These are phyloP conservation scores for Leuctra nigra DNA, from an alignment of 2,888 invertebrate species.

Conservation along the genomic window DNA sequence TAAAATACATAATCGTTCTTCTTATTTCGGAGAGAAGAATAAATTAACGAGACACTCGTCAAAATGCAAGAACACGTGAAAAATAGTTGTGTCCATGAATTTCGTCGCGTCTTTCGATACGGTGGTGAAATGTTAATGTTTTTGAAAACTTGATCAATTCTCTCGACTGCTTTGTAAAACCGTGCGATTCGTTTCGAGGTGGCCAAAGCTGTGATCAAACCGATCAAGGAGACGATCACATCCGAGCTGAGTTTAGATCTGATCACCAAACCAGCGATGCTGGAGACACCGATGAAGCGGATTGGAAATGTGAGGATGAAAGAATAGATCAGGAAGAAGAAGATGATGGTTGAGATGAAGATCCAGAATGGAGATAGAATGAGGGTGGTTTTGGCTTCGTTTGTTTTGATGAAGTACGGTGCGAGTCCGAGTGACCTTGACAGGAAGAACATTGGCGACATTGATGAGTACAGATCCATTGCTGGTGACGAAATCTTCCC, in stretches of 20 bases:
- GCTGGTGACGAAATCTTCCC: too few species aligned
- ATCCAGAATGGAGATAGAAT: not conserved
- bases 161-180: not conserved
- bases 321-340: not conserved
- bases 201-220: not conserved
- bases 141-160: too few species aligned
- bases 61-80: not conserved
- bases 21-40: too few species aligned
- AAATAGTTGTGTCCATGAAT: too few species aligned
- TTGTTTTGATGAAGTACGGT: not conserved
- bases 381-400: not conserved
- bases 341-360: not conserved
- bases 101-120: too few species aligned
- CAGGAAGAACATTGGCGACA: not conserved
- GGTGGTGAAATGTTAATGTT: too few species aligned
- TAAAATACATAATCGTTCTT: not conserved
- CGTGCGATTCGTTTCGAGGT: not conserved
- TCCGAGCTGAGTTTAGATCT: not conserved
- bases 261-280: not conserved
- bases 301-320: not conserved
- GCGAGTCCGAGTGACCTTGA: not conserved
- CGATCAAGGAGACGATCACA: not conserved
- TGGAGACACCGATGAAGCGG: not conserved
- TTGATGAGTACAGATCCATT: not conserved
- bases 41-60: too few species aligned